Evolutionary conservation across 2,888 invertebrate species (phyloP).

Genomic region (Aspidiotus rigidus): DNA sequence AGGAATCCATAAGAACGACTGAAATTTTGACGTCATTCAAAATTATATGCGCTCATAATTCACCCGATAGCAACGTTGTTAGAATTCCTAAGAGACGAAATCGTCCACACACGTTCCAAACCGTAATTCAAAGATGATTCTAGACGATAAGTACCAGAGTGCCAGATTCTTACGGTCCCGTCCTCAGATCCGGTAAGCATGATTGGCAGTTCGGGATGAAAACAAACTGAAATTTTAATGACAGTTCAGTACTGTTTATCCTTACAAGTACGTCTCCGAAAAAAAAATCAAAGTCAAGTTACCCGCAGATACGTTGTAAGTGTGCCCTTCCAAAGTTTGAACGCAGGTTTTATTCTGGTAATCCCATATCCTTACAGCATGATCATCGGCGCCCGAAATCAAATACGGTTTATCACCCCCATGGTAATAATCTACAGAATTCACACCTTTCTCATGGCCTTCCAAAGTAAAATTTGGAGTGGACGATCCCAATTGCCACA

Average conservation of each 20-base stretch:
- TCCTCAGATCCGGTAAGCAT: constrained; percentile 96
- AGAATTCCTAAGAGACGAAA: constrained; percentile 82
- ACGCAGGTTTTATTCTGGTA: constrained; percentile 99
- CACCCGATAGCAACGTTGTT: constrained; percentile 91
- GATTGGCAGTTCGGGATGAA: constrained; percentile 96
- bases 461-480: constrained; percentile 96
- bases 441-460: constrained; percentile 97
- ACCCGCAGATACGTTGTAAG: constrained; percentile 81
- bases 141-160: constrained; percentile 92
- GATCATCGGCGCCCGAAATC: constrained; percentile 97
- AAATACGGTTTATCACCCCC: constrained; percentile 98
- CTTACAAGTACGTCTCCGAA: too few species aligned
- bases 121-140: constrained; percentile 97
- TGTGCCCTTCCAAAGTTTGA: constrained; percentile 94
- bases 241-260: too few species aligned
- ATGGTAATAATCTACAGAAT: constrained; percentile 98
- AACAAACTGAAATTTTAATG: constrained; percentile 56
- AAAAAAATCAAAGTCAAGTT: constrained; percentile 3
- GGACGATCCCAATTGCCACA: constrained; percentile 97
- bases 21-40: too few species aligned
- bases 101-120: constrained; percentile 95
- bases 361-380: constrained; percentile 98
- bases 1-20: background rate
- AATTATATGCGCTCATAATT: constrained; percentile 37
- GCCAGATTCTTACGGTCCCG: constrained; percentile 95